Conservation (phyloP, 2,888 invertebrate genomes). For the Parnassius apollo region DNA sequence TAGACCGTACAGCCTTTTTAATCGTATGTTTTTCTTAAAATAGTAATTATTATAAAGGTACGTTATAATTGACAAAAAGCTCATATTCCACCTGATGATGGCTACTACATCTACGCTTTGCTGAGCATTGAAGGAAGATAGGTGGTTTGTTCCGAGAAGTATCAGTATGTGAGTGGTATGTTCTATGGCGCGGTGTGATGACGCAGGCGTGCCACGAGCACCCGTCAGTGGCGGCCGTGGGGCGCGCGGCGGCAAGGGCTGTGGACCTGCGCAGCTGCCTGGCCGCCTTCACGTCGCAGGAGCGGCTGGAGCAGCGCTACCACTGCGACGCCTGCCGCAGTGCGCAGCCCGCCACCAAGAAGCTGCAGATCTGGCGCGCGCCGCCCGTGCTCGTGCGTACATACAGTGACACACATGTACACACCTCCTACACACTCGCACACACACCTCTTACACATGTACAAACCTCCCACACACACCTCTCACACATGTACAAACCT, state of each 20-base stretch:
- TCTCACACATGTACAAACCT: not conserved
- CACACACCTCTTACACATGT: no score
- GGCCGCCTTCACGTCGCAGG: slow-evolving; percentile 93
- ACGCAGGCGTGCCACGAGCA: slow-evolving; percentile 88
- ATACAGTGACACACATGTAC: not conserved
- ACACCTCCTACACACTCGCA: no score
- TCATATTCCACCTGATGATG: no score
- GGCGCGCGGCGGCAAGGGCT: slow-evolving; percentile 89
- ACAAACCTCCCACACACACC: not conserved
- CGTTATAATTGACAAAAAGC: no score
- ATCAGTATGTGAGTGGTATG: no score
- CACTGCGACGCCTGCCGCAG: slow-evolving; percentile 92
- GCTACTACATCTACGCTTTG: no score
- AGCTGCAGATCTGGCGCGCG: slow-evolving; percentile 94
- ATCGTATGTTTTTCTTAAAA: no score
- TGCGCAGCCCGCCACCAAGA: slow-evolving; percentile 93
- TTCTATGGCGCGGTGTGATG: not conserved
- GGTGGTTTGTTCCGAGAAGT: no score
- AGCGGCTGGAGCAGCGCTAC: slow-evolving; percentile 92
- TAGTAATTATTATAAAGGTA: no score
- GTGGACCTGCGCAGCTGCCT: slow-evolving; percentile 92
- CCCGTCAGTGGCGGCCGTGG: slow-evolving; percentile 85
- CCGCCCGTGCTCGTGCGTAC: slow-evolving; percentile 90
- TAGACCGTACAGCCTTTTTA: no score
- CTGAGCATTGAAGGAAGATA: no score